Evolutionary conservation across 2,113 vertebrate genomes (phyloP).

Genomic region (human): GRCh38 chr2:219056501-219057000

Average conservation of each 20-base stretch:
- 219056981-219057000: constrained; percentile 53
- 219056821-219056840: constrained; percentile 61
- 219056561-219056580: neutral
- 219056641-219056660: neutral
- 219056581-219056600: neutral
- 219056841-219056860: constrained; percentile 75
- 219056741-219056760: neutral
- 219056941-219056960: constrained; percentile 38
- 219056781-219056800: neutral
- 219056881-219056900: constrained; percentile 68
- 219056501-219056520: neutral
- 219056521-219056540: neutral
- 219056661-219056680: neutral
- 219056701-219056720: neutral
- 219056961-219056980: constrained; percentile 49
- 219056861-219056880: constrained; percentile 81
- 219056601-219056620: neutral
- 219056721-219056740: neutral
- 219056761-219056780: neutral
- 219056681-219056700: neutral
- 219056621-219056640: neutral
- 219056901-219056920: constrained; percentile 52
- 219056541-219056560: neutral
- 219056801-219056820: neutral
- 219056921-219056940: constrained; percentile 57